Percentiles rank a stretch among this genome's conserved stretches.
phyloP scores from a whole-genome alignment of 2,888 invertebrate species.

The Ceratothoa steindachneri region DNA sequence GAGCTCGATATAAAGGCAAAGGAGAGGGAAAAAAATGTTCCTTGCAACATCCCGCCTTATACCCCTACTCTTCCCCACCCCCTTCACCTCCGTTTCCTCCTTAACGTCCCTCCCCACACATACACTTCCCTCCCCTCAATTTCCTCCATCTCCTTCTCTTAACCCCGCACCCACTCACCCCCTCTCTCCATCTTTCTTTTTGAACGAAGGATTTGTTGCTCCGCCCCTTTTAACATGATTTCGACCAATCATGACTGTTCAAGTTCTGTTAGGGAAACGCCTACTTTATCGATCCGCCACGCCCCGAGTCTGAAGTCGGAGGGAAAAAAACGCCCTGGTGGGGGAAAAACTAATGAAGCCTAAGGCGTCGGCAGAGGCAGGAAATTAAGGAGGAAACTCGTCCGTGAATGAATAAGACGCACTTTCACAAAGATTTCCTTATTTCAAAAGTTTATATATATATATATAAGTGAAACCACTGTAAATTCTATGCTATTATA shows the following conservation, averaged over 20 bases:
- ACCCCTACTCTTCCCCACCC: no score
- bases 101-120: background rate
- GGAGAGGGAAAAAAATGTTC: no score
- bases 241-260: background rate
- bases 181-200: background rate
- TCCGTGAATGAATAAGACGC: background rate
- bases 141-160: background rate
- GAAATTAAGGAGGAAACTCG: slow-evolving; percentile 6
- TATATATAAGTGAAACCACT: background rate
- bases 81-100: no score
- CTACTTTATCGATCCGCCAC: background rate
- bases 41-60: no score
- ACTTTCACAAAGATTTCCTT: slow-evolving; percentile 6
- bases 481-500: background rate
- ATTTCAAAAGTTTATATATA: background rate
- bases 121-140: background rate
- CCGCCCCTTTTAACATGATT: background rate
- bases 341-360: slow-evolving; percentile 8
- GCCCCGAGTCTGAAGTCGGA: background rate
- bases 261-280: background rate
- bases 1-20: no score
- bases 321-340: background rate
- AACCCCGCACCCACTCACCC: background rate
- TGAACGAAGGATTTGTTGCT: no score
- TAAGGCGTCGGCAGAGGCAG: slow-evolving; percentile 11